phyloP scores from a whole-genome alignment of 2,113 vertebrate genomes.

The Penelope pileata region DNA sequence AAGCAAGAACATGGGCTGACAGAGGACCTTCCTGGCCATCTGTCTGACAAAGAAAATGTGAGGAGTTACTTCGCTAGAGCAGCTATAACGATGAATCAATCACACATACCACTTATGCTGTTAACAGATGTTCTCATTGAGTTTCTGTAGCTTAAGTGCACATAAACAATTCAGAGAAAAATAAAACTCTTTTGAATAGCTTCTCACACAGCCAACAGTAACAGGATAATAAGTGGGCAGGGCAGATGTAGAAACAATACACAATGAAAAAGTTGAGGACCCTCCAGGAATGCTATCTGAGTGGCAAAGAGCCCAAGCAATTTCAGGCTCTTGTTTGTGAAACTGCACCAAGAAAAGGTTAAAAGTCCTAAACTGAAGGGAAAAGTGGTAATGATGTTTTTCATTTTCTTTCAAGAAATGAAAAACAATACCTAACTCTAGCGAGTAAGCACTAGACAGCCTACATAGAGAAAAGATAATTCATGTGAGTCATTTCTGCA shows the following conservation, averaged over 20 bases:
- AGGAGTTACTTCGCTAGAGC: not conserved
- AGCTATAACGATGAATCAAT: not conserved
- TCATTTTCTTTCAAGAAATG: slow-evolving; percentile 53
- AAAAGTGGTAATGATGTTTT: slow-evolving; percentile 24
- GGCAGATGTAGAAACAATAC: not conserved
- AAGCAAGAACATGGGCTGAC: not conserved
- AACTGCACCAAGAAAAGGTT: not conserved
- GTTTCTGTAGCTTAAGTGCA: not conserved
- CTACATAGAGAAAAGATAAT: slow-evolving; percentile 40
- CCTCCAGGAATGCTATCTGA: not conserved
- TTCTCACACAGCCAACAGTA: not conserved
- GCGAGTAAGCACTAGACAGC: slow-evolving; percentile 44
- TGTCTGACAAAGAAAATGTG: not conserved
- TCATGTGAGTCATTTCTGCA: slow-evolving; percentile 41
- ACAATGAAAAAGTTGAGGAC: not conserved
- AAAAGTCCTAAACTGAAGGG: not conserved
- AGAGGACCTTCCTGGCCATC: not conserved
- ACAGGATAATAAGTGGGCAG: not conserved
- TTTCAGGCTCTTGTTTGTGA: not conserved
- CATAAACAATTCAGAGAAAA: not conserved
- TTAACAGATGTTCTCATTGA: slow-evolving; percentile 29
- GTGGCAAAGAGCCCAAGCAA: not conserved
- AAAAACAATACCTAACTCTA: not conserved
- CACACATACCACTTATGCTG: not conserved
- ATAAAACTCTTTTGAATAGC: not conserved